Conservation (phyloP, 2,113 vertebrate genomes). For the Numida meleagris region DNA sequence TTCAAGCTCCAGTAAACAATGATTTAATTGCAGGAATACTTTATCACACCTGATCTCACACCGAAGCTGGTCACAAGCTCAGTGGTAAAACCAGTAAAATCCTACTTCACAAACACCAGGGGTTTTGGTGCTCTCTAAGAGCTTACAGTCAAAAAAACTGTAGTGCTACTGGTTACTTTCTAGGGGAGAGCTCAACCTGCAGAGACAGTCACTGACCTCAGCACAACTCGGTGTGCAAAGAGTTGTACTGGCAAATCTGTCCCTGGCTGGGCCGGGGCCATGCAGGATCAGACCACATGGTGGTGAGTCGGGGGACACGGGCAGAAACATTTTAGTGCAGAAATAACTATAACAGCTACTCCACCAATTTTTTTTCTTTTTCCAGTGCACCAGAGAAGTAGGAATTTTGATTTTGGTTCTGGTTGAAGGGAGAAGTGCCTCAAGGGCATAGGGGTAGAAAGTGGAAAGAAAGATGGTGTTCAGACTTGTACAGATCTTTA, state of each 20-base stretch:
- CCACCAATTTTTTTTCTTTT: background rate
- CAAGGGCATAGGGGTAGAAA: background rate
- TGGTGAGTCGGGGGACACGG: background rate
- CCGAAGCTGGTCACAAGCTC: background rate
- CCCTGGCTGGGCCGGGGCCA: background rate
- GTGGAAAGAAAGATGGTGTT: background rate
- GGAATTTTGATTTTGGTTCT: background rate
- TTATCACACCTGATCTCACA: background rate
- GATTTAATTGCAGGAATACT: background rate
- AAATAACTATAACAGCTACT: background rate
- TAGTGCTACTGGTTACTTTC: background rate
- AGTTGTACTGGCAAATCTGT: background rate
- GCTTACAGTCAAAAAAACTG: background rate
- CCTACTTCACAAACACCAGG: background rate
- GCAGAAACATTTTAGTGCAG: background rate
- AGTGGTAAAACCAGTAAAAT: no score
- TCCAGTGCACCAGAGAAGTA: background rate
- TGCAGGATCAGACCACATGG: background rate
- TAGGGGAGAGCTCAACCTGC: background rate
- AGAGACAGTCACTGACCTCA: background rate
- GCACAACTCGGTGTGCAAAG: background rate
- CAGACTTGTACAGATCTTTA: background rate
- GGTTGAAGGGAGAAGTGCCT: background rate
- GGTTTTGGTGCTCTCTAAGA: background rate
- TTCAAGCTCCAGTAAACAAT: background rate